Evolutionary conservation across 2,888 invertebrate genomes (phyloP), one percentile per base, ranked within the genome.

Genomic region (Brachyptera risi): DNA sequence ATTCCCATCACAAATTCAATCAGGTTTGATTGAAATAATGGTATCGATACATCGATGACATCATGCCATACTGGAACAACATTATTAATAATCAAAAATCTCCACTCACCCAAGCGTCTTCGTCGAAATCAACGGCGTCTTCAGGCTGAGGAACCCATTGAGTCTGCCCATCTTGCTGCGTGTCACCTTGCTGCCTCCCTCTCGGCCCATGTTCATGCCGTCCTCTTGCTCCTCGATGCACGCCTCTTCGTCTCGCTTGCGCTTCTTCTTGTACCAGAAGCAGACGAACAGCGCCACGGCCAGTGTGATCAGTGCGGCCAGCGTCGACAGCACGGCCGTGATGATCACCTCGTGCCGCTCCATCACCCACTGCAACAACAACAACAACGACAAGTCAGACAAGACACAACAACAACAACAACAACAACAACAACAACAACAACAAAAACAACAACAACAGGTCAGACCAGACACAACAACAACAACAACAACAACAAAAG

Each of bases 81-180:
- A n/a, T n/a, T n/a, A n/a, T n/a, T n/a, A n/a, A n/a, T n/a, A n/a
- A n/a, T n/a, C n/a, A n/a, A n/a, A n/a, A n/a, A n/a, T n/a, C n/a
- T n/a, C n/a, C n/a, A 83, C 87, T 87, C 74, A 88, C 88, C 87
- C 87, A 60, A 88, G 75, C 23, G 86, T 84, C 71, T 87, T 88
- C 11, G 87, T 87, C 68, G 85, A 85, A 68, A 88, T 88, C 57
- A 88, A 78, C 0, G 88, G 88, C 15, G 87, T 87, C 74, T 86
- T 87, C 69, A 88, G 73, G 68, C 79, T 86, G 59, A 88, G 78
- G 69, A 87, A 86, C 38, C 86, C 87, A 68, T 87, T 87, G 26
- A 83, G 71, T 58, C 80, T 73, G 50, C 76, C 80, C 63, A 80
- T 80, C 67, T 80, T 83, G 70, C 84, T 83, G 62, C 77, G 76